phyloP scores from a whole-genome alignment of 2,797 vertebrate species.

The Gastrophryne carolinensis region DNA sequence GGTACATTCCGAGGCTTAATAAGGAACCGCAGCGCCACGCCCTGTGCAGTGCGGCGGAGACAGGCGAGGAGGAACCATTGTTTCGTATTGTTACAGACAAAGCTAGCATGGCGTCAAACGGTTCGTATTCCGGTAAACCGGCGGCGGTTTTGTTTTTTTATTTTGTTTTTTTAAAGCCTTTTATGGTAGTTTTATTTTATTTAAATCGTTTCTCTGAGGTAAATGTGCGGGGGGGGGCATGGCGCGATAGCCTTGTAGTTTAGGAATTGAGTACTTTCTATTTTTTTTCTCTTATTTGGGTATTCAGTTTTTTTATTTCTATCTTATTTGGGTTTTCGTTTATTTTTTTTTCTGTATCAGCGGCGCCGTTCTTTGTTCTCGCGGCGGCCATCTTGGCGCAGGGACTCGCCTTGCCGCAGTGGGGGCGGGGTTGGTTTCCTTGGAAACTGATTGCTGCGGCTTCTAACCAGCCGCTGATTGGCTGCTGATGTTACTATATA shows the following conservation, averaged over 20 bases:
- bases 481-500: background rate
- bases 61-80: background rate
- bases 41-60: background rate
- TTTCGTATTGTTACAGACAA: too few species aligned
- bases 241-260: too few species aligned
- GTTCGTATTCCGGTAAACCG: background rate
- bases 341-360: background rate
- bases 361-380: background rate
- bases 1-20: constrained; percentile 10
- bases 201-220: too few species aligned
- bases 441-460: background rate
- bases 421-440: background rate
- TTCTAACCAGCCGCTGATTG: background rate
- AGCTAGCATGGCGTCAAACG: constrained; percentile 33
- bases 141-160: too few species aligned
- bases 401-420: background rate
- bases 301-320: background rate
- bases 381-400: constrained; percentile 31
- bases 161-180: background rate
- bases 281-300: too few species aligned
- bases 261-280: too few species aligned
- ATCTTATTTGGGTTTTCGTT: background rate
- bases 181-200: background rate
- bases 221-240: too few species aligned
- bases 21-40: background rate